Evolutionary conservation across 2,797 vertebrate species (phyloP).

Genomic region (Pterois miles): DNA sequence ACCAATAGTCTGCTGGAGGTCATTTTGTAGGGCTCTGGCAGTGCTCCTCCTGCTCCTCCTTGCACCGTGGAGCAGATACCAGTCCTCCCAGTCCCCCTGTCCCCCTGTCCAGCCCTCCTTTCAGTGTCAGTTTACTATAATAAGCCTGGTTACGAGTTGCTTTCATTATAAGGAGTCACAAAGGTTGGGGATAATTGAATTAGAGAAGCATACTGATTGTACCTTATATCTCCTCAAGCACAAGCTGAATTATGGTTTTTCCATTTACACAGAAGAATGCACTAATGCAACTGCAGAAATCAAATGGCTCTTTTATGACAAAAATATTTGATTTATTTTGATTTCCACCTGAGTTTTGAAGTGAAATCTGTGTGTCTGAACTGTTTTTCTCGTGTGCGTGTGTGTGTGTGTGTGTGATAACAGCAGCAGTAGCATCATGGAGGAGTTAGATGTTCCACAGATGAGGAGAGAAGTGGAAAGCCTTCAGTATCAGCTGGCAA

Average conservation of each 20-base stretch:
- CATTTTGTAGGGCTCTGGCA: too few relatives aligned
- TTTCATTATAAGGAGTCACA: background rate
- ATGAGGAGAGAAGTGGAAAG: slow-evolving; percentile 97
- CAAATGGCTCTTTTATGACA: background rate
- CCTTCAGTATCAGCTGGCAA: slow-evolving; percentile 94
- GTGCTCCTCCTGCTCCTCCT: too few relatives aligned
- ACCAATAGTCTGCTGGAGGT: too few relatives aligned
- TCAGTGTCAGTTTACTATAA: too few relatives aligned
- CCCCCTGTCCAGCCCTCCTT: too few relatives aligned
- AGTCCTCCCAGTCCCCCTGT: too few relatives aligned
- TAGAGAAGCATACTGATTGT: background rate
- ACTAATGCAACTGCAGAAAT: background rate
- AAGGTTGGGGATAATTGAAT: background rate
- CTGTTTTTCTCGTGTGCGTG: background rate
- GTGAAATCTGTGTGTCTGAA: background rate
- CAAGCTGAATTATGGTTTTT: background rate
- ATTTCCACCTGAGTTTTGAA: background rate
- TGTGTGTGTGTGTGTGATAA: too few relatives aligned
- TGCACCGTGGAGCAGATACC: too few relatives aligned
- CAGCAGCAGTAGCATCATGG: slow-evolving; percentile 83
- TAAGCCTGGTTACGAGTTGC: too few relatives aligned
- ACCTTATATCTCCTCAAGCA: background rate
- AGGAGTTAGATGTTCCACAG: slow-evolving; percentile 92
- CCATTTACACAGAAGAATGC: too few relatives aligned
- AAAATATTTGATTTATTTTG: background rate